Evolutionary conservation across 2,888 invertebrate genomes (phyloP), one percentile per base, ranked within the genome.

Genomic region (Sepioteuthis lessoniana): DNA sequence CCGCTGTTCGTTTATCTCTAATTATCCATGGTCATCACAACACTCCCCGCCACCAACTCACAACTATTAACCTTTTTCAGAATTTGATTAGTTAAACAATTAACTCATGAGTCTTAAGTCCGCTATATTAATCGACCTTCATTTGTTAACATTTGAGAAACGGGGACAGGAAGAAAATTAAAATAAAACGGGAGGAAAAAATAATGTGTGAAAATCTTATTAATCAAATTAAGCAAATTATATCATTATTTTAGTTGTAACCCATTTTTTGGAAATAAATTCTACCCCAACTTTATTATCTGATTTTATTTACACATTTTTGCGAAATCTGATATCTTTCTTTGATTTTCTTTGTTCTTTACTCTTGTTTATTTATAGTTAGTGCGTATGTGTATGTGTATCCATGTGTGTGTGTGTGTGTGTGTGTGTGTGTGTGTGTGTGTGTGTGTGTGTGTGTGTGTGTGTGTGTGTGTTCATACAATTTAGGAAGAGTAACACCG

Each of bases 11-110:
- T 76, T 76, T 76, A 35, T 76, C 76, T 76, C 16, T 35, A 76
- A 76, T 76, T 76, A 76, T 35, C 76, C 76, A n/a, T 76, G 76
- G 76, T 76, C 76, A 76, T 76, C 76, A 76, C 76, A 76, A n/a
- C n/a, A 76, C n/a, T n/a, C n/a, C 76, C 76, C 16, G 2, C 8
- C 10, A 16, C 76, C 76, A 13, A 10, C 8, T 16, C 35, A 25
- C 55, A 55, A 55, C 55, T 21, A 55, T 25, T 55, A 25, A n/a
- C 35, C 35, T 76, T 76, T 19, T 10, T 76, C 76, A 10, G n/a
- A 76, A 76, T 76, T n/a, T 76, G n/a, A 76, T 76, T 76, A 76
- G 76, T 76, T n/a, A 35, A 76, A 76, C 76, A 76, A 76, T 76
- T 76, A 76, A 76, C 76, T 76, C n/a, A n/a, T 35, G 16, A n/a